Percentiles rank a stretch among this genome's conserved stretches.
These are phyloP conservation scores for Linyphia triangularis DNA, from an alignment of 2,888 invertebrate species.

Conservation along the genomic window DNA sequence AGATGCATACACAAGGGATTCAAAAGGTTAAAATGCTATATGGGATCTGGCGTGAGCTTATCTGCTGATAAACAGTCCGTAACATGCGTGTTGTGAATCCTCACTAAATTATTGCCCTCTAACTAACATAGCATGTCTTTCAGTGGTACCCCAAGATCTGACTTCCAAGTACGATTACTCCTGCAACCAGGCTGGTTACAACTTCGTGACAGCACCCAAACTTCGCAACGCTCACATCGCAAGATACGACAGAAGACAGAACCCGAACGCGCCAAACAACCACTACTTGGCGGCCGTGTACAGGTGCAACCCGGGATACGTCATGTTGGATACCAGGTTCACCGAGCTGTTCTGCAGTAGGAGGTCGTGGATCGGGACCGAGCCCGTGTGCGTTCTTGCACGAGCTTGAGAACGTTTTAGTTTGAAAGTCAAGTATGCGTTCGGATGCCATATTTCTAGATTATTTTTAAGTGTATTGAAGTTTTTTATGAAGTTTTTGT, in stretches of 20 bases:
- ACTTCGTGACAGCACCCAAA: slow-evolving; percentile 49
- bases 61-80: no score
- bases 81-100: no score
- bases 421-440: no score
- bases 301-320: slow-evolving; percentile 59
- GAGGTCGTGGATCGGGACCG: slow-evolving; percentile 52
- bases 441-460: no score
- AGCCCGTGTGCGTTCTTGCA: slow-evolving; percentile 52
- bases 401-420: background rate
- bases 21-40: no score
- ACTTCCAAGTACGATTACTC: slow-evolving; percentile 50
- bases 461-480: no score
- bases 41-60: no score
- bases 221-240: slow-evolving; percentile 60
- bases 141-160: slow-evolving; percentile 35
- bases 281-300: slow-evolving; percentile 60
- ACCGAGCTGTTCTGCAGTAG: slow-evolving; percentile 60
- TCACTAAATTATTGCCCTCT: no score
- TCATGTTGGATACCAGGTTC: slow-evolving; percentile 42
- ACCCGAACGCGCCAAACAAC: slow-evolving; percentile 47
- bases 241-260: slow-evolving; percentile 56
- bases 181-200: slow-evolving; percentile 46
- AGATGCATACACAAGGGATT: no score
- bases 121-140: no score
- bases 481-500: no score